Base-by-base conservation (phyloP, 2,113 vertebrate species). In the Callopanchax toddi region DNA sequence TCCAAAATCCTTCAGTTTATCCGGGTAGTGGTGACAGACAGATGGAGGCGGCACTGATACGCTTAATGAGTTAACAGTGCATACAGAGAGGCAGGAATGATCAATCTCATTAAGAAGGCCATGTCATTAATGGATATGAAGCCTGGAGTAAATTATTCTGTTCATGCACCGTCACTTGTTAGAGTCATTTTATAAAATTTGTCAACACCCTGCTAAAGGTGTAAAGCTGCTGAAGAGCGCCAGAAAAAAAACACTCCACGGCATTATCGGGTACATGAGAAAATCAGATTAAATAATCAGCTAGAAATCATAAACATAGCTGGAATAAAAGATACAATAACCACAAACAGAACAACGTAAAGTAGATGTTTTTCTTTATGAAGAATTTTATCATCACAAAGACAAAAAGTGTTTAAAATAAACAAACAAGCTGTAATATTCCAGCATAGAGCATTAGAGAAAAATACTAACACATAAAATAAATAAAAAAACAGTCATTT, bases 1-100 rank as follows among this genome's bases (percentile, higher is more conserved):
- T 58, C 32, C 26, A 69, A 48, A 65, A 45, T 51, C 42, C 54
- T 25, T 49, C 32, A 22, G 21, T 70, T 29, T 40, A 43, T 11
- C n/a, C n/a, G 16, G 13, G 5, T 15, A 9, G 34, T 39, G 58
- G 21, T 42, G 60, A 60, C 4, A 52, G 44, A 49, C 13, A 3
- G 23, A 45, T 11, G 13, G 4, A 48, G n/a, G 48, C 16, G 42
- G 51, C 40, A 39, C 11, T n/a, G 17, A 25, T 29, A 25, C 34
- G 46, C 17, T 9, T 6, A 17, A 64, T 40, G 18, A 56, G 22
- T 45, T 12, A 26, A 12, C 29, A 20, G 9, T 50, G 34, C 5
- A 11, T 42, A 7, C 25, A 53, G 42, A 37, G 10, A 1, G 22
- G 25, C n/a, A n/a, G 7, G 62, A 20, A 13, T 11, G 6, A 26